Base-by-base conservation (phyloP, 2,113 vertebrate genomes). In the Elachura formosa region DNA sequence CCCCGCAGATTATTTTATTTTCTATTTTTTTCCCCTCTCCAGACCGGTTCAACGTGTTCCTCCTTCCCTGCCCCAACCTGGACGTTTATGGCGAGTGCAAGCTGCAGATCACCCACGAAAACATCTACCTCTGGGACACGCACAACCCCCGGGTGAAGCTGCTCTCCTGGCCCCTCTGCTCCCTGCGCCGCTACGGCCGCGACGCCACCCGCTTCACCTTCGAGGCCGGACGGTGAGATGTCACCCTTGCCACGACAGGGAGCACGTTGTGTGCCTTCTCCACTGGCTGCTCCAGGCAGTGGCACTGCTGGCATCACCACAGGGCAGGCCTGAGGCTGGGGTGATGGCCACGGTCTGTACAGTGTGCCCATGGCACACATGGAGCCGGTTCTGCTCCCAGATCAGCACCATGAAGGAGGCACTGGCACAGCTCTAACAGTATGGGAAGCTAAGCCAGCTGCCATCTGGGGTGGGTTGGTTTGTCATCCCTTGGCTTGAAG, bases 51-150 rank as follows among this genome's bases (percentile, higher is more conserved):
- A 99, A 97, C 7, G 99, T 99, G 91, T 99, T 99, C 97, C 98
- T 99, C 92, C 93, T 99, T 36, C 99, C 99, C 38, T 99, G 98
- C 90, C 98, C 99, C 67, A 99, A 99, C 97, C 96, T 99, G 98
- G 99, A 99, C n/a, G 98, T 99, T 89, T 99, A 99, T 0, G 99
- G 99, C 4, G 99, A 99, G 96, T 99, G 99, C 95, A 99, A 98
- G 98, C 98, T 99, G 98, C 99, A 99, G 98, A 98, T 99, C 95
- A 99, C 99, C 52, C 98, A 99, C 0, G 99, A 99, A 96, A 99
- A 99, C 97, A 99, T 99, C 97, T 99, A 99, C 98, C 98, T 99
- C 97, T 99, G 99, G 99, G 99, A 99, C 96, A 97, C 96, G 33
- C 99, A 98, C 98, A 99, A 99, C 96, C 99, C 99, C 9, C 98